Base-by-base conservation (phyloP, 2,797 vertebrate genomes). In the Acropternis orthonyx region DNA sequence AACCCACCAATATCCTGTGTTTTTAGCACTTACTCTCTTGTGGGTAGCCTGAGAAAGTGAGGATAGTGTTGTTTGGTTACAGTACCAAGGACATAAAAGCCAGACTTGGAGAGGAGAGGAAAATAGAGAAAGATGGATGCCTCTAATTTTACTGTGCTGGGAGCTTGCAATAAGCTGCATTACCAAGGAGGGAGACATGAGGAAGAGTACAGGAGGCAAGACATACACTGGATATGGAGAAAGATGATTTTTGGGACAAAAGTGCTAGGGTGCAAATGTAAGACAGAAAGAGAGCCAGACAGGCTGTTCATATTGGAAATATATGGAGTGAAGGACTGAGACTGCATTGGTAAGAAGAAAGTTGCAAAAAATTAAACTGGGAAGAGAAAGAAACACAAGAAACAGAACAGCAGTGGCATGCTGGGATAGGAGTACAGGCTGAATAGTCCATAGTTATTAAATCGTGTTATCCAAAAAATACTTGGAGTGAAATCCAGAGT, bases 221-320 rank as follows among this genome's bases (percentile, higher is more conserved):
- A 75, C n/a, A 14, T 69, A 39, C 14, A n/a, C 1, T 0, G 27
- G 6, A 2, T 54, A 30, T 48, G 3, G 3, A 9, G 14, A 61
- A 66, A 56, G 37, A 9, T 36, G 6, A 27, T 32, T 19, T 55
- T 22, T 22, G 26, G n/a, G 13, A 72, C 13, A 67, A 56, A 85
- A 76, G 37, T 5, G 6, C 26, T 44, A 16, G 12, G 34, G n/a
- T 19, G 43, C 7, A 65, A 10, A 32, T 34, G 6, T 39, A 34
- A 59, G 27, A 54, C 13, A 75, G 41, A 9, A 54, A n/a, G 17
- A 72, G 24, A 72, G 14, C 10, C 41, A 49, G 26, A 36, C 4
- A 28, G 56, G 16, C 26, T 79, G 19, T 43, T 19, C 1, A 3
- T 8, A 30, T 27, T 22, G 30, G 6, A 61, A 55, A 6, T 5